Evolutionary conservation across 2,797 vertebrate species (phyloP), one percentile per base, ranked within the genome.

Genomic region (Mastacembelus armatus): DNA sequence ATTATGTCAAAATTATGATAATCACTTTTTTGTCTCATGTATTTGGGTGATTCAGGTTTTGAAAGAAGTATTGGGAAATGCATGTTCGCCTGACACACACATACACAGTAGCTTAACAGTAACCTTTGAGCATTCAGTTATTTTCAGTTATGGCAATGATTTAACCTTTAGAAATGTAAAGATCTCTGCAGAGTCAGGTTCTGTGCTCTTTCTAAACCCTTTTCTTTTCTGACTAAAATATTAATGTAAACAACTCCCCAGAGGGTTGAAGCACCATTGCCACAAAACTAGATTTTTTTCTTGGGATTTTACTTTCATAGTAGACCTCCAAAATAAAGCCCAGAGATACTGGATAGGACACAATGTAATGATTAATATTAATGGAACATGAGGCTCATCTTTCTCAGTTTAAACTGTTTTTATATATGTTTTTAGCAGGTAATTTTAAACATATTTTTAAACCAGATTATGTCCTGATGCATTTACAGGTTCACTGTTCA

Each of bases 101-200:
- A 60, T 12, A 58, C 15, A 59, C 57, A 54, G 22, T 29, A 10
- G 44, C 76, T 59, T 61, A 76, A 71, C 39, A 50, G 64, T 69
- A 83, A 86, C 81, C 77, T 85, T 88, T 84, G 59, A 57, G 78
- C 44, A 70, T 27, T 71, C 71, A 62, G 62, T 78, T 32, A 74
- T n/a, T n/a, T n/a, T n/a, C n/a, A 63, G 47, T 72, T 78, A 87
- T 83, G 83, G 80, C 88, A 81, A 83, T 81, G 47, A 65, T 54
- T 76, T 64, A 83, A 89, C 81, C 86, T 89, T 88, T 89, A 43
- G 73, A 85, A 85, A 74, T 52, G 65, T 67, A 73, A 77, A 74
- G 38, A 66, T 66, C 70, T 83, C 74, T 77, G 68, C 80, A 66
- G 65, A 67, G 63, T 78, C 48, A 56, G 33, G 73, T 32, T 42